Base-by-base conservation (phyloP, 2,797 vertebrate species). In the Ataeniobius toweri region DNA sequence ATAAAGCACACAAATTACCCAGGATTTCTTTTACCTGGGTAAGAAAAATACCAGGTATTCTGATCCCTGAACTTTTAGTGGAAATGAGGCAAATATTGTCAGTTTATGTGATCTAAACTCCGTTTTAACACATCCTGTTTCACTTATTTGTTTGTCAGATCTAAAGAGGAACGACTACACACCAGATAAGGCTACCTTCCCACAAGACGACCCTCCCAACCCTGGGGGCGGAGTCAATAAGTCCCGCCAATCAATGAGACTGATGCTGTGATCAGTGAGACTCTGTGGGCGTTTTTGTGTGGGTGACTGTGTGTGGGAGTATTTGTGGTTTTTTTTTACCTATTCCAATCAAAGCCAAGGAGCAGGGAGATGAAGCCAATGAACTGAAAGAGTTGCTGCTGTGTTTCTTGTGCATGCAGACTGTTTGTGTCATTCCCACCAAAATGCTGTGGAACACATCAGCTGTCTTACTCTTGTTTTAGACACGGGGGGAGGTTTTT, bases 111-210 rank as follows among this genome's bases (percentile, higher is more conserved):
- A 46, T 46, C 10, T 46, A 46, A 10, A 46, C 44, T 46, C 44
- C 1, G 18, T 24, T 36, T 46, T 46, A 26, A n/a, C 8, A 10
- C 28, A 28, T 9, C 3, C 13, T 18, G 0, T 59, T 36, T 72
- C 1, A 6, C n/a, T 22, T 39, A 68, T n/a, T 16, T 68, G 9
- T 14, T 77, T 44, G 4, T 82, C 90, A 99, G 98, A 99, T 92
- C 93, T 99, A 88, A 99, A 98, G 94, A 95, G 97, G 81, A 99
- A 99, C 0, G 98, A 99, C 81, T 99, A 99, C 92, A 99, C 98
- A 0, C 98, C 98, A n/a, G 98, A 99, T 89, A 99, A 98, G 92
- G 95, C 97, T 71, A 93, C 95, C 3, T 96, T 98, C 89, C 95
- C 96, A 88, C 97, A 97, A 76, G 97, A 98, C 0, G 97, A 98